These are phyloP conservation scores for Ailurus styani DNA, from an alignment of 2,113 vertebrate genomes.

Conservation along the genomic window DNA sequence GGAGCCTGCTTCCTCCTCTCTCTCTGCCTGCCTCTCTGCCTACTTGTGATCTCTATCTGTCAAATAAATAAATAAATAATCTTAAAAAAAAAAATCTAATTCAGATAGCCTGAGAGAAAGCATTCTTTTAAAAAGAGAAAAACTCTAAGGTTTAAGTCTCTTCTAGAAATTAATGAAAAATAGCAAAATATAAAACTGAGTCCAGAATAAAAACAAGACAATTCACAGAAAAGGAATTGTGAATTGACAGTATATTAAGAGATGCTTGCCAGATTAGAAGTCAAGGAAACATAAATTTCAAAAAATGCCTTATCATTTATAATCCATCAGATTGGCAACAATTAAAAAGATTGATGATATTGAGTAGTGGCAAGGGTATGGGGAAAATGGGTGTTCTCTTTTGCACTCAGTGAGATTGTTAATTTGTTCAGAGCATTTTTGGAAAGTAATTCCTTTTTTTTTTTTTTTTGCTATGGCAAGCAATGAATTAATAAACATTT, in stretches of 20 bases:
- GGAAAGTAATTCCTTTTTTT: not conserved
- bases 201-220: not conserved
- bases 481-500: not conserved
- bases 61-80: no score
- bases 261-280: not conserved
- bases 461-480: not conserved
- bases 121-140: not conserved
- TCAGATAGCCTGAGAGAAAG: not conserved
- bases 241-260: not conserved
- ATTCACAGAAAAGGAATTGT: not conserved
- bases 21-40: no score
- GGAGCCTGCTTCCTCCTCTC: no score
- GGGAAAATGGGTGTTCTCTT: not conserved
- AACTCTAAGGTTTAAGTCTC: not conserved
- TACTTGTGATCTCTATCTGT: no score
- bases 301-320: not conserved
- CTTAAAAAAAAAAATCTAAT: conserved; percentile 13
- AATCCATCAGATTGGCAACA: not conserved
- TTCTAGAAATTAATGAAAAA: not conserved
- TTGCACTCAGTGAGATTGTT: not conserved
- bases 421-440: not conserved
- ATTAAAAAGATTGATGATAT: not conserved
- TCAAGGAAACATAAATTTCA: not conserved
- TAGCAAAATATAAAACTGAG: not conserved
- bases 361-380: not conserved